Evolutionary conservation across 2,797 vertebrate species (phyloP), one percentile per base, ranked within the genome.

Genomic region (Halcyon badia): DNA sequence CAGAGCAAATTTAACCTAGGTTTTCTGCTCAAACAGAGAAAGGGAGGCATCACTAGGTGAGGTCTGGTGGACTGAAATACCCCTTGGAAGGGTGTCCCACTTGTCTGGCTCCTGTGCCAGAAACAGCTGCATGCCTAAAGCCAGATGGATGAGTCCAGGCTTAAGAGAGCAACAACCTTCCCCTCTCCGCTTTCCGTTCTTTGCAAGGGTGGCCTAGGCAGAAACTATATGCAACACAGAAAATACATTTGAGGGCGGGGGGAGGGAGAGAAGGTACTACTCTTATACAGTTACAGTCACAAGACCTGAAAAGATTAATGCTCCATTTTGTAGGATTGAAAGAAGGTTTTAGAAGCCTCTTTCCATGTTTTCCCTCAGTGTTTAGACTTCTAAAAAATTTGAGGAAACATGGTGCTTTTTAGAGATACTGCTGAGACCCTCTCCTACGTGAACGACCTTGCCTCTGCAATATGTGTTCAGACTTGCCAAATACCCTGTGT

Each of bases 401-500:
- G 13, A 91, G 44, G 21, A 65, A 94, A 61, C 1, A 9, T 2
- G 30, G 11, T 25, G 26, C 9, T 88, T 90, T 83, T 78, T 58
- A 42, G 22, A 51, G 44, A 83, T 13, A 64, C 26, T 46, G 19
- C 5, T 46, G 44, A 83, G 46, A 62, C 5, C 14, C 64, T 62
- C n/a, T 91, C 13, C 49, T 37, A 28, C 31, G n/a, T 28, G 60
- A 64, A 71, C 5, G 4, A 15, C 24, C 28, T 51, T 66, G 5
- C 17, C 21, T 39, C 33, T 7, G 2, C 7, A 52, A 5, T 9
- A 68, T 2, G 4, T 61, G 30, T 65, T 71, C 81, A 76, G 22
- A 76, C 41, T 41, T 61, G 31, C 48, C 54, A 87, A 69, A 84
- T 20, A 65, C 4, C 11, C 6, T 4, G 1, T 0, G 0, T 26